Evolutionary conservation across 2,797 vertebrate genomes (phyloP), one percentile per base, ranked within the genome.

Genomic region (Champsocephalus esox): DNA sequence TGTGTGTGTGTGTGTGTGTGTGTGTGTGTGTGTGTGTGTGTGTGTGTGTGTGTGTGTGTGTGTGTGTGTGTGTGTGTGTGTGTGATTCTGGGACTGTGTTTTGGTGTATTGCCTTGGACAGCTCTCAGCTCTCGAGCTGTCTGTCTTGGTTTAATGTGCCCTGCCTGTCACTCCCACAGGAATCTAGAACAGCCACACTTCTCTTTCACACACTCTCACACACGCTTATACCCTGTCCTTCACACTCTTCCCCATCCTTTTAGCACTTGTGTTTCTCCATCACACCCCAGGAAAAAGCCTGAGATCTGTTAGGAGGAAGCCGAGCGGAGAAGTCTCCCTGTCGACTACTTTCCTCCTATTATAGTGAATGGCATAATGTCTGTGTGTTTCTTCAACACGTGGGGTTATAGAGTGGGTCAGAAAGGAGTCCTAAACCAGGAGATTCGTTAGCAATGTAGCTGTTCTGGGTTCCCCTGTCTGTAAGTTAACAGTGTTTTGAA

Each of bases 171-270:
- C 24, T 87, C 70, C 69, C 80, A 61, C 59, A 70, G 79, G 65
- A 79, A 79, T 68, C 58, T 19, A 74, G 34, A 74, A 61, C 24
- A 70, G 13, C 73, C 62, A 28, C 12, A 62, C 48, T 17, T 16
- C 63, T 55, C 28, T 38, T 68, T 43, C 59, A 19, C 43, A 28
- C 75, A 52, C 66, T 49, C 66, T 49, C 45, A 55, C 59, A 56
- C 50, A 24, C 51, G 65, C 12, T 54, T 17, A 45, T 32, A 32
- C 19, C 13, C 46, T 78, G 80, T 73, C 82, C 81, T 88, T 90
- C 84, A 88, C 82, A 82, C 81, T 51, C 46, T 83, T 72, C 65
- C 62, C 11, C 43, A 32, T 62, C 69, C 62, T 88, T 88, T 88
- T 79, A 84, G 61, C 85, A 64, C 70, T 50, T 59, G 48, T 59